Percentiles rank a stretch among this genome's conserved stretches.
Evolutionary conservation across 2,888 invertebrate genomes (phyloP).

Genomic region (Platycheirus albimanus): DNA sequence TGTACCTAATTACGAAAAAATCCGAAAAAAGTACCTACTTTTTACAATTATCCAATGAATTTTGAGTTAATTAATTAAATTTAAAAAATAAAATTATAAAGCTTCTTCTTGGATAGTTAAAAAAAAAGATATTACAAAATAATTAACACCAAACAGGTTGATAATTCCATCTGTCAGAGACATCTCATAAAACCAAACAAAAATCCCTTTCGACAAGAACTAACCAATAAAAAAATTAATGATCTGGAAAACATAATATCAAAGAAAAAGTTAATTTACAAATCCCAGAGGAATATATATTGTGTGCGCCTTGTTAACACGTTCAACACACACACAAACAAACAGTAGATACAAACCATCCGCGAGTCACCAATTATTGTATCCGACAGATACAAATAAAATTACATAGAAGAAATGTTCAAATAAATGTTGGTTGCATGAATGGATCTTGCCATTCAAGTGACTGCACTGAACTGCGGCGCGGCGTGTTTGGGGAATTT

Average conservation of each 20-base stretch:
- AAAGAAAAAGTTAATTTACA: constrained; percentile 36
- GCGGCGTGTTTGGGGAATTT: constrained; percentile 58
- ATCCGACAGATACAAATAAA: constrained; percentile 38
- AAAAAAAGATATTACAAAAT: neutral
- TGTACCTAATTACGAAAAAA: no score
- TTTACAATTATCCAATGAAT: no score
- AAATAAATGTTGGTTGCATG: constrained; percentile 26
- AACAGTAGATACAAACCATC: constrained; percentile 22
- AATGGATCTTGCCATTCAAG: constrained; percentile 43
- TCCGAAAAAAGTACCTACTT: no score
- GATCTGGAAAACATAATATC: constrained; percentile 16
- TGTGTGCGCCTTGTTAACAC: constrained; percentile 58
- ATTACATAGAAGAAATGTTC: constrained; percentile 15
- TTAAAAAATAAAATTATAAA: no score
- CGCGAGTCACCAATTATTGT: constrained; percentile 19
- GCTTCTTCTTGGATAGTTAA: no score
- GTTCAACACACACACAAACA: constrained; percentile 16
- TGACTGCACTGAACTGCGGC: neutral
- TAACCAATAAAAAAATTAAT: constrained; percentile 30
- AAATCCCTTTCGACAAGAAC: constrained; percentile 11
- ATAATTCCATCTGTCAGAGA: constrained; percentile 2
- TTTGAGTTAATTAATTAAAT: no score
- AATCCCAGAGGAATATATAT: constrained; percentile 42
- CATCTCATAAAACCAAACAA: constrained; percentile 21
- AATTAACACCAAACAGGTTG: constrained; percentile 16